These are phyloP conservation scores for Acleris emargana DNA, from an alignment of 2,888 invertebrate genomes.

Conservation along the genomic window DNA sequence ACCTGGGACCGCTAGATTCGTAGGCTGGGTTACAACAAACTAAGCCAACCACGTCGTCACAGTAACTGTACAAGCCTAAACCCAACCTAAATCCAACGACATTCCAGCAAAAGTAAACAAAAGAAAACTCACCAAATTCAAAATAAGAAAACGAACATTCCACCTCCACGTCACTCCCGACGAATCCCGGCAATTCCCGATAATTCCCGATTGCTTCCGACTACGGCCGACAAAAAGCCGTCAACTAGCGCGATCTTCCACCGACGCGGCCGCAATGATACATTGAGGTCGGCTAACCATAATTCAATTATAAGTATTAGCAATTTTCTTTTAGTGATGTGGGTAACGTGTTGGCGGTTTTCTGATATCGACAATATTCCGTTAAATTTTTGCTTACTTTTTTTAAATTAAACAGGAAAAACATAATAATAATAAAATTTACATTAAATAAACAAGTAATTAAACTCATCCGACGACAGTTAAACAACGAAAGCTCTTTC, in stretches of 20 bases:
- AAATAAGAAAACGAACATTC: constrained; percentile 46
- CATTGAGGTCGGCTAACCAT: constrained; percentile 71
- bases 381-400: no score
- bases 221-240: constrained; percentile 39
- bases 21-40: no score
- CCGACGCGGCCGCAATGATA: constrained; percentile 65
- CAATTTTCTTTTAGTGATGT: constrained; percentile 71
- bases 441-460: no score
- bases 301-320: constrained; percentile 82
- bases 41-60: no score
- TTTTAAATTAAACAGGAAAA: neutral
- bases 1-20: no score
- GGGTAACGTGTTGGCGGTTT: constrained; percentile 48
- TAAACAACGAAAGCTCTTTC: no score
- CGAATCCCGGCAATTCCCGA: constrained; percentile 10
- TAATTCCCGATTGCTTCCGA: constrained; percentile 14
- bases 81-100: neutral
- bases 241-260: constrained; percentile 41
- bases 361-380: constrained; percentile 1
- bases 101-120: constrained; percentile 18
- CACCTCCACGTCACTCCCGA: constrained; percentile 45
- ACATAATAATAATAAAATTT: no score
- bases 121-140: constrained; percentile 43
- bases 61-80: no score
- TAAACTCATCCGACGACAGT: no score